phyloP scores from a whole-genome alignment of 2,888 invertebrate species.

The Gari tellinella region DNA sequence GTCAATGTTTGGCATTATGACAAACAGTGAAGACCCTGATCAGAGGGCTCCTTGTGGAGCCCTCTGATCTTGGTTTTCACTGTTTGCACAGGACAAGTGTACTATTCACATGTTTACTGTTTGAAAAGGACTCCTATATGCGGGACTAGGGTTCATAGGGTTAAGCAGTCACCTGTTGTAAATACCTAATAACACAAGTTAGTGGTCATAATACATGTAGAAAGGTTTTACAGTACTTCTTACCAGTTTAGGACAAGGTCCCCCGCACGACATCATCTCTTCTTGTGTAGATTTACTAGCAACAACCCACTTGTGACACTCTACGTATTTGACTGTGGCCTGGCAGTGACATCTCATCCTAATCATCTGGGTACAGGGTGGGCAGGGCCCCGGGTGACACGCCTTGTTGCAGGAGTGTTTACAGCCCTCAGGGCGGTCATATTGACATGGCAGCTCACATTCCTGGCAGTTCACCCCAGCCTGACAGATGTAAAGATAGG shows the following conservation, averaged over 20 bases:
- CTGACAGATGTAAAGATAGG: slow-evolving; percentile 53
- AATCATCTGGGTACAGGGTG: slow-evolving; percentile 87
- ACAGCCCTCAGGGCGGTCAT: slow-evolving; percentile 88
- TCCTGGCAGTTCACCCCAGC: slow-evolving; percentile 81
- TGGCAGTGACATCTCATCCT: slow-evolving; percentile 91
- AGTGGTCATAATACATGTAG: too few relatives aligned
- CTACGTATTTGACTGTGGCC: slow-evolving; percentile 90
- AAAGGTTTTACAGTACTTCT: slow-evolving; percentile 79
- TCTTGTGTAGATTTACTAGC: slow-evolving; percentile 84
- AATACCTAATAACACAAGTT: too few relatives aligned
- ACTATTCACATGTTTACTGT: too few relatives aligned
- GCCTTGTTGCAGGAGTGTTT: slow-evolving; percentile 89
- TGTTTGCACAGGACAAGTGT: too few relatives aligned
- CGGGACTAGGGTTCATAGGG: too few relatives aligned
- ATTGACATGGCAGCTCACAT: slow-evolving; percentile 81
- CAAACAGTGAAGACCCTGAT: too few relatives aligned
- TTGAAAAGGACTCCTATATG: too few relatives aligned
- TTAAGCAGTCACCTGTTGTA: too few relatives aligned
- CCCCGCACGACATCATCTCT: slow-evolving; percentile 89
- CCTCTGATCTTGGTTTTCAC: too few relatives aligned
- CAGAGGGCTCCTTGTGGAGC: too few relatives aligned
- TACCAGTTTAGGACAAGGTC: slow-evolving; percentile 93
- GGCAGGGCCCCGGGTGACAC: slow-evolving; percentile 89
- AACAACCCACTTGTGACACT: slow-evolving; percentile 89
- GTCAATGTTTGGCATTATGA: too few relatives aligned